A percentile compares a stretch with the other conserved stretches of the same genome.
phyloP scores from a whole-genome alignment of 2,888 invertebrate genomes.

The Hydraecia micacea region DNA sequence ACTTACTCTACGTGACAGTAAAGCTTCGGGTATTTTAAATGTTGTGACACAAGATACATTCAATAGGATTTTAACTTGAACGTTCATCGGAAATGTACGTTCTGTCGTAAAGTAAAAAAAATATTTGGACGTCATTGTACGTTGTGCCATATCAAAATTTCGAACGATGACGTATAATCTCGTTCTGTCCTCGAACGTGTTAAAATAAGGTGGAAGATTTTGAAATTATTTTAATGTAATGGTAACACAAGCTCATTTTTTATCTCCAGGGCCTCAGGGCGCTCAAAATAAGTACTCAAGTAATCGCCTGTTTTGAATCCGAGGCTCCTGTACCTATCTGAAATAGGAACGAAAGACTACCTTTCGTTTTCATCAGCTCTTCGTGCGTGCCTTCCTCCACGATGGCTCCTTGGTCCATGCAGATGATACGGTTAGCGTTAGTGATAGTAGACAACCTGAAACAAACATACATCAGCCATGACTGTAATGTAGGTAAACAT shows the following conservation, averaged over 20 bases:
- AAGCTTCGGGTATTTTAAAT: too few species aligned
- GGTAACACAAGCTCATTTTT: background rate
- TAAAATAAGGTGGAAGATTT: background rate
- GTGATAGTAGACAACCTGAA: conserved; percentile 92
- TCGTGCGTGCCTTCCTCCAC: conserved; percentile 94
- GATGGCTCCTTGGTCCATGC: conserved; percentile 93
- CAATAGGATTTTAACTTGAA: too few species aligned
- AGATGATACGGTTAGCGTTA: conserved; percentile 93
- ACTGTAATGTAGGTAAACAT: background rate
- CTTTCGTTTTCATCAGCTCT: conserved; percentile 92
- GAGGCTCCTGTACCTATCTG: background rate
- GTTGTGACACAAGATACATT: too few species aligned
- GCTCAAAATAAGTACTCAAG: background rate
- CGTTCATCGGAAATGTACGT: too few species aligned
- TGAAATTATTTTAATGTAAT: background rate
- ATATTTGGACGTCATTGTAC: too few species aligned
- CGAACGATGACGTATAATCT: too few species aligned
- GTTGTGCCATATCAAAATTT: too few species aligned
- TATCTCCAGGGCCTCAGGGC: background rate
- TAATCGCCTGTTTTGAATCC: background rate
- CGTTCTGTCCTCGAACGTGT: too few species aligned
- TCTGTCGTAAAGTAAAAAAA: too few species aligned
- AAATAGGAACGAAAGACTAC: conserved; percentile 74
- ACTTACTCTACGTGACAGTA: too few species aligned
- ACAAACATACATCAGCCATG: conserved; percentile 1